Percentiles rank a stretch among this genome's conserved stretches.
phyloP scores from a whole-genome alignment of 2,888 invertebrate genomes.

The Crocallis elinguaria region DNA sequence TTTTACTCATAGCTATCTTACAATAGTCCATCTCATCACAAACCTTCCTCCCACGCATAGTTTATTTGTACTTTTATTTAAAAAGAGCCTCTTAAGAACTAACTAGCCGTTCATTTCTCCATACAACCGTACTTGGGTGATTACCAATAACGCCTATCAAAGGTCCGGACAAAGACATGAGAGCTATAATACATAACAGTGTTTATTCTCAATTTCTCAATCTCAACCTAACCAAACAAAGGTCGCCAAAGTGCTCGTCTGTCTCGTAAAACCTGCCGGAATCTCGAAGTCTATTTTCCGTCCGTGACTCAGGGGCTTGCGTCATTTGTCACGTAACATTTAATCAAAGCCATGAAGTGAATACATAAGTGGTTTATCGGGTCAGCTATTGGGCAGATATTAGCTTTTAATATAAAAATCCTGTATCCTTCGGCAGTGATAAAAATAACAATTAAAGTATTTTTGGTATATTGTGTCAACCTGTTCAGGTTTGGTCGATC shows the following conservation, averaged over 20 bases:
- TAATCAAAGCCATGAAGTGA: conserved; percentile 39
- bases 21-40: too few species aligned
- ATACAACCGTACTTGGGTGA: too few species aligned
- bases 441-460: conserved; percentile 5
- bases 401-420: background rate
- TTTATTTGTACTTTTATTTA: too few species aligned
- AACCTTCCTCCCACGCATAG: too few species aligned
- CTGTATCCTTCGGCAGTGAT: conserved; percentile 12
- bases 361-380: conserved; percentile 42
- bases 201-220: too few species aligned
- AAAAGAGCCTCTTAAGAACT: too few species aligned
- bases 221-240: background rate
- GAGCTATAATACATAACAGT: too few species aligned
- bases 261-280: background rate
- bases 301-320: conserved; percentile 42
- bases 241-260: background rate
- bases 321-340: conserved; percentile 42
- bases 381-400: conserved; percentile 12
- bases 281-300: conserved; percentile 26
- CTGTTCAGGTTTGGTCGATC: background rate
- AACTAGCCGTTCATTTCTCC: too few species aligned
- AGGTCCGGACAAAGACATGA: too few species aligned
- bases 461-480: background rate
- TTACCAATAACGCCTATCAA: too few species aligned
- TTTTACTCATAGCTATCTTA: too few species aligned